Base-by-base conservation (phyloP, 2,113 vertebrate species). In the Anolis sagrei region DNA sequence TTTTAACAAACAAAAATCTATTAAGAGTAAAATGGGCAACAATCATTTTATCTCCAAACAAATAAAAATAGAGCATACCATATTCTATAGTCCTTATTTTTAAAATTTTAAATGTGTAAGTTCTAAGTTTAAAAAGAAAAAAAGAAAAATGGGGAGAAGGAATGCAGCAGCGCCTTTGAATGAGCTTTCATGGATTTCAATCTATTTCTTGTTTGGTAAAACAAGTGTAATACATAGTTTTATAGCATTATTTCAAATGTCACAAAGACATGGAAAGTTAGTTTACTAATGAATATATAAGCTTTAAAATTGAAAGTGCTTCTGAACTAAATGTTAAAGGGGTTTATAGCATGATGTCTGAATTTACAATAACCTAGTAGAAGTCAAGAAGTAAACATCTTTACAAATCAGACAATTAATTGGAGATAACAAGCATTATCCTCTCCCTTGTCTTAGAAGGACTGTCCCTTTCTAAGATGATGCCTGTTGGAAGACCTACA, bases 321-420 rank as follows among this genome's bases (percentile, higher is more conserved):
- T 66, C 5, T 8, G 27, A 25, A 27, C 23, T 27, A 66, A 66
- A 25, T 66, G 64, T 66, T 66, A 66, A 66, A 23, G 61, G 5
- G 54, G 78, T 66, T 76, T 79, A 85, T 58, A 85, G 32, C 80
- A 25, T 68, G 16, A 78, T 83, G 2, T 64, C 39, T 78, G n/a
- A 66, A n/a, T 58, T 66, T 34, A 76, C 62, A 51, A 18, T 61
- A 18, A 64, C 21, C 25, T 36, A 16, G 4, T 19, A 73, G 48
- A 89, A 14, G 6, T 72, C 72, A 89, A 36, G 29, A 76, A 27
- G 82, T 58, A 6, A 36, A 79, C 27, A 80, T 84, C 75, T 80
- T 27, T 32, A 36, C 48, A 62, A 66, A 70, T 49, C 23, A 54
- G 64, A 16, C 14, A 89, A 62, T 25, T 10, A 49, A 27, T 80